Evolutionary conservation across 2,888 invertebrate genomes (phyloP).

Genomic region (Diaprepes abbreviatus): DNA sequence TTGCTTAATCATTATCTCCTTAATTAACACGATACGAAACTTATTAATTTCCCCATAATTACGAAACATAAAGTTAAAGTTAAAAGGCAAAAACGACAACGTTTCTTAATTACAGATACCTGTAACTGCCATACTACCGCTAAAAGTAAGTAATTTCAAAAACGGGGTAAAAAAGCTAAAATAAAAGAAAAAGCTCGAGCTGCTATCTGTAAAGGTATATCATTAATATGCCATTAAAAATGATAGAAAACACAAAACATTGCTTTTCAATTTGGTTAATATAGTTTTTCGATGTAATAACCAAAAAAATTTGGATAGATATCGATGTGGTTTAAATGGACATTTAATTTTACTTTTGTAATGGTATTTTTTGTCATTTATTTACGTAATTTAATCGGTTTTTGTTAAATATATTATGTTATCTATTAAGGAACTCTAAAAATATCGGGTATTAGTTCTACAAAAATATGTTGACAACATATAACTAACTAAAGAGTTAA

Average conservation of each 20-base stretch:
- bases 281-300: slow-evolving; percentile 44
- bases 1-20: background rate
- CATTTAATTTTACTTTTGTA: slow-evolving; percentile 40
- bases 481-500: no score
- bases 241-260: slow-evolving; percentile 42
- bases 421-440: no score
- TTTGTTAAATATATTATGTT: background rate
- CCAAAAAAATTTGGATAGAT: slow-evolving; percentile 22
- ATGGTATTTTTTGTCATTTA: slow-evolving; percentile 35
- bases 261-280: slow-evolving; percentile 47
- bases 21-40: background rate
- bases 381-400: slow-evolving; percentile 2
- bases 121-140: background rate
- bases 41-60: no score
- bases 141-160: slow-evolving; percentile 13
- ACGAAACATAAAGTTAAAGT: background rate
- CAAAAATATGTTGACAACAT: no score
- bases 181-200: slow-evolving; percentile 25
- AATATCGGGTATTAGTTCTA: no score
- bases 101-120: background rate
- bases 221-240: slow-evolving; percentile 45
- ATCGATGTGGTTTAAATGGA: slow-evolving; percentile 39
- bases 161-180: slow-evolving; percentile 4
- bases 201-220: slow-evolving; percentile 18
- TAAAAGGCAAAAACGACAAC: slow-evolving; percentile 4